Conservation (phyloP, 2,113 vertebrate species). For the Lanius collurio region DNA sequence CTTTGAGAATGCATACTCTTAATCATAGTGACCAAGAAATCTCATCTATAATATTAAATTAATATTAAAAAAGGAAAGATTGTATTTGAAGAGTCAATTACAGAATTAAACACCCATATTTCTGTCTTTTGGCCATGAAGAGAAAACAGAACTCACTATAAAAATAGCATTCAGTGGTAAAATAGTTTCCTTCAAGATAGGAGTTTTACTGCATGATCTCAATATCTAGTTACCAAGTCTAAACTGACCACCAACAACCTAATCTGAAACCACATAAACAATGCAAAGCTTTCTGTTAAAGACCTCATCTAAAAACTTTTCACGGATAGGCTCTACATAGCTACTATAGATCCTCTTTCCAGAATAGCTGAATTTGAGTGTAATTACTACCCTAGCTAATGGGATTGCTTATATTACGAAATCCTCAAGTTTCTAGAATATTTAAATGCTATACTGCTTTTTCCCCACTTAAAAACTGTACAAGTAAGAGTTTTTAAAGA, state of each 20-base stretch:
- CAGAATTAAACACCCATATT: neutral
- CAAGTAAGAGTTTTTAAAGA: neutral
- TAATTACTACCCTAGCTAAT: neutral
- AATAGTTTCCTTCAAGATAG: neutral
- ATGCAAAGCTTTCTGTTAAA: neutral
- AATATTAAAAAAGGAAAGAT: neutral
- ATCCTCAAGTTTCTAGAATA: neutral
- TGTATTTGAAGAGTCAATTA: neutral
- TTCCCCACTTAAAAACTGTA: neutral
- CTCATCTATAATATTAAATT: neutral
- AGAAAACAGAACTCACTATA: neutral
- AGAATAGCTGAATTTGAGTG: neutral
- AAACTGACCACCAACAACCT: neutral
- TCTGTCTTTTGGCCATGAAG: neutral
- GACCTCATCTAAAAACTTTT: neutral
- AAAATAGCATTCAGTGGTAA: neutral
- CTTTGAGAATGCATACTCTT: neutral
- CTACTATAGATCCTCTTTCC: neutral
- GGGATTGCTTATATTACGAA: neutral
- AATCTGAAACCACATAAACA: fast-evolving
- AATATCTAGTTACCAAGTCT: neutral
- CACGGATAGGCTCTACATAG: neutral
- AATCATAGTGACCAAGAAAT: neutral
- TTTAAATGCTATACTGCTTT: neutral
- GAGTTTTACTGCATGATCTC: neutral